phyloP scores from a whole-genome alignment of 2,797 vertebrate genomes.

The Halcyon badia region DNA sequence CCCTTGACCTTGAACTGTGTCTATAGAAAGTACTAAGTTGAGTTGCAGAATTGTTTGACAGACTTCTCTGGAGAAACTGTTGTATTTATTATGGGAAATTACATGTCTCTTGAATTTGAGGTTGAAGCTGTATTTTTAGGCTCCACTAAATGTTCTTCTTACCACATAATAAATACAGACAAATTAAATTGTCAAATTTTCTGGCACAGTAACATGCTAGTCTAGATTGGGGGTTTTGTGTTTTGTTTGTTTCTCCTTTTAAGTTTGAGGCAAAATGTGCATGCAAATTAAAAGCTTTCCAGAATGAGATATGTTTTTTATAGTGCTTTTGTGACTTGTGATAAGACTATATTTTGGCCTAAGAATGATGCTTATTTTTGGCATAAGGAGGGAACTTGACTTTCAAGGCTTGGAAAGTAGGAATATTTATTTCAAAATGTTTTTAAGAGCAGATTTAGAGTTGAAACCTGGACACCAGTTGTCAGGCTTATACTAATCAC shows the following conservation, averaged over 20 bases:
- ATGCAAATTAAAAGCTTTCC: constrained; percentile 14
- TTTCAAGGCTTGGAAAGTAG: background rate
- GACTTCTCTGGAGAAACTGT: background rate
- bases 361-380: background rate
- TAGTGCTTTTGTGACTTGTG: constrained; percentile 6
- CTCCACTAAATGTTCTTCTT: background rate
- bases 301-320: background rate
- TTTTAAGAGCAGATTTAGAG: constrained; percentile 31
- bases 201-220: background rate
- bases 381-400: background rate
- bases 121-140: constrained; percentile 16
- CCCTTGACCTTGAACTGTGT: background rate
- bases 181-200: constrained; percentile 27
- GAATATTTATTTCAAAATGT: constrained; percentile 30
- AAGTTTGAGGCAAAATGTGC: constrained; percentile 15
- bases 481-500: constrained; percentile 46
- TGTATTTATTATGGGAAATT: background rate
- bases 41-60: background rate
- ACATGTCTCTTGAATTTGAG: background rate
- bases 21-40: background rate
- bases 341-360: background rate
- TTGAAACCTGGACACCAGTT: constrained; percentile 53
- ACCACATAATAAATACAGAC: background rate
- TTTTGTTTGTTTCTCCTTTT: constrained; percentile 25
- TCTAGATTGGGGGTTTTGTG: background rate